Base-by-base conservation (phyloP, 2,113 vertebrate species). In the Triplophysa siluroides region DNA sequence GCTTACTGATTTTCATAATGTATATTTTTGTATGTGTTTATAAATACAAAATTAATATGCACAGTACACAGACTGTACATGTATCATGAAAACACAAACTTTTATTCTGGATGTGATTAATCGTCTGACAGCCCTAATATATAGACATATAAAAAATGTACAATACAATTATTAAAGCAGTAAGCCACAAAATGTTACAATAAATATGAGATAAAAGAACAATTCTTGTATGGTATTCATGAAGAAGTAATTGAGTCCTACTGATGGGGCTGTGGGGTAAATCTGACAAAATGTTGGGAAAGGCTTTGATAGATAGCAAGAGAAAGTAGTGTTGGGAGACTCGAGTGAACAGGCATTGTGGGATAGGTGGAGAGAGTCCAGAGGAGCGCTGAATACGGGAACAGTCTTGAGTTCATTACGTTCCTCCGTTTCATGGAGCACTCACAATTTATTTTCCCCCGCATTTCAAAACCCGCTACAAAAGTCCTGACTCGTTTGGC, bases 391-490 rank as follows among this genome's bases (percentile, higher is more conserved):
- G 78, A 47, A 65, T 80, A 73, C 56, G 24, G 78, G 62, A 58
- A 58, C 58, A 43, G 70, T 66, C 50, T 80, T 66, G 70, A 74
- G 29, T 75, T 75, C 71, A 68, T 75, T 75, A 75, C n/a, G 52
- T 33, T 45, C 60, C 47, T 47, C 23, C 70, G 23, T 66, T 74
- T 80, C 75, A 66, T n/a, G 52, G 19, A 81, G 67, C 70, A 81
- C 60, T 81, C 50, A 75, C 14, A n/a, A 41, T 74, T 80, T 21
- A 74, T 80, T 75, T 81, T 54, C 24, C 29, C 54, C 70, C 23
- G 23, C 45, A n/a, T 81, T 75, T 81, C 72, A 64, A 75, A 81
- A 68, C 26, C 62, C 1, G 19, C 79, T 75, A 60, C 63, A 75
- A 56, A 75, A 65, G 79, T 65, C 52, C 24, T 75, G 70, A 64